Conservation (phyloP, 1,140 invertebrate genomes). For the Yoshiicerus persimilis region DNA sequence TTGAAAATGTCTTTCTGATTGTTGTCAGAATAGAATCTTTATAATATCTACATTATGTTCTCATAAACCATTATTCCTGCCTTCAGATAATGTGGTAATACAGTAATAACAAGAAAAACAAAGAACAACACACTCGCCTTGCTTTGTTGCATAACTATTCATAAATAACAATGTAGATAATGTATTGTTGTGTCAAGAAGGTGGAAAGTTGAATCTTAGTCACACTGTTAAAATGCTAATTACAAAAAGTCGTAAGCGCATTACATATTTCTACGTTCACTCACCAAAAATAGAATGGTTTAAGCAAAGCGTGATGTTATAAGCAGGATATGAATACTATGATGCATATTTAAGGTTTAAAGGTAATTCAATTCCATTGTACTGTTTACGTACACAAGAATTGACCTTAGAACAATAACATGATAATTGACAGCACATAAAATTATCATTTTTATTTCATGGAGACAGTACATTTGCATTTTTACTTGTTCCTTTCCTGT, state of each 20-base stretch:
- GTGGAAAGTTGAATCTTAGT: not conserved
- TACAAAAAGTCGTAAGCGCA: not conserved
- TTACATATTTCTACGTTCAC: not conserved
- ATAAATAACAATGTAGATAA: not conserved
- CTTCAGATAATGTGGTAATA: not conserved
- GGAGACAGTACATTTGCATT: not conserved
- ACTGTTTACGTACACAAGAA: too few relatives aligned
- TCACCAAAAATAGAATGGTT: not conserved
- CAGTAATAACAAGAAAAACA: not conserved
- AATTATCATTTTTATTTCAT: not conserved
- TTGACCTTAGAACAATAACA: not conserved
- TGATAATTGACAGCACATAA: not conserved
- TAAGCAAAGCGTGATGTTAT: too few relatives aligned
- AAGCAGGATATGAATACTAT: too few relatives aligned
- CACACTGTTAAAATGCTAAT: not conserved
- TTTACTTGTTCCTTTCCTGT: not conserved
- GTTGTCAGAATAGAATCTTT: not conserved
- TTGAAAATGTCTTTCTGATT: not conserved
- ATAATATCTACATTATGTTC: not conserved
- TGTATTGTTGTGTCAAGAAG: not conserved
- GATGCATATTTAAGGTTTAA: too few relatives aligned
- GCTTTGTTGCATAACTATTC: not conserved
- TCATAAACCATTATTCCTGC: not conserved
- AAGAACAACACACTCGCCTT: not conserved
- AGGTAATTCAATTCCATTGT: too few relatives aligned